phyloP scores from a whole-genome alignment of 2,113 vertebrate genomes.

The Sisor rabdophorus region DNA sequence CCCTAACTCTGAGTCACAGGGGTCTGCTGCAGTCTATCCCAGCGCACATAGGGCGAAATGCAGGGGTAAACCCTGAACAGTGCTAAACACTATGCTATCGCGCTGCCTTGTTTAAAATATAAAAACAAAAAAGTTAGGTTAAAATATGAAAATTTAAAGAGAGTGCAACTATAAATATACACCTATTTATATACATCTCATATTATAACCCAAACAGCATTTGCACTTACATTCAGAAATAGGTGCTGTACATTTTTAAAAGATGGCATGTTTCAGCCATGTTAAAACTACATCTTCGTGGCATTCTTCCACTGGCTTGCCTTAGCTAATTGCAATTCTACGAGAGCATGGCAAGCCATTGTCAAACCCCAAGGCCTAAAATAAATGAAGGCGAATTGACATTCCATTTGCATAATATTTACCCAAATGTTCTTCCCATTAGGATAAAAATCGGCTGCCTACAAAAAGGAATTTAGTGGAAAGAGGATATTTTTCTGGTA shows the following conservation, averaged over 20 bases:
- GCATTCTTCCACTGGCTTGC: conserved; percentile 47
- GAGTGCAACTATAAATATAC: neutral
- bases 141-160: neutral
- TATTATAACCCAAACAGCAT: neutral
- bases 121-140: neutral
- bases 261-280: conserved; percentile 10
- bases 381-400: conserved; percentile 59
- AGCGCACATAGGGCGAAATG: too few relatives aligned
- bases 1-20: too few relatives aligned
- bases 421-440: conserved; percentile 73
- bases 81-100: too few relatives aligned
- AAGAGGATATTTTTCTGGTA: conserved; percentile 58
- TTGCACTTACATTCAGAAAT: neutral
- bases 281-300: conserved; percentile 15
- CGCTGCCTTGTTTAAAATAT: too few relatives aligned
- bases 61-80: too few relatives aligned
- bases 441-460: conserved; percentile 67
- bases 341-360: conserved; percentile 64
- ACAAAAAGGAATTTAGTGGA: conserved; percentile 62
- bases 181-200: neutral
- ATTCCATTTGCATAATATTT: conserved; percentile 72
- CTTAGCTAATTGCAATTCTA: conserved; percentile 61
- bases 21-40: too few relatives aligned
- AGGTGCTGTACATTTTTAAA: neutral
- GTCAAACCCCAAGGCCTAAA: conserved; percentile 64